Evolutionary conservation across 92 coral and sea anemone genomes (phyloP).

Genomic region (Parazoanthus darwini): DNA sequence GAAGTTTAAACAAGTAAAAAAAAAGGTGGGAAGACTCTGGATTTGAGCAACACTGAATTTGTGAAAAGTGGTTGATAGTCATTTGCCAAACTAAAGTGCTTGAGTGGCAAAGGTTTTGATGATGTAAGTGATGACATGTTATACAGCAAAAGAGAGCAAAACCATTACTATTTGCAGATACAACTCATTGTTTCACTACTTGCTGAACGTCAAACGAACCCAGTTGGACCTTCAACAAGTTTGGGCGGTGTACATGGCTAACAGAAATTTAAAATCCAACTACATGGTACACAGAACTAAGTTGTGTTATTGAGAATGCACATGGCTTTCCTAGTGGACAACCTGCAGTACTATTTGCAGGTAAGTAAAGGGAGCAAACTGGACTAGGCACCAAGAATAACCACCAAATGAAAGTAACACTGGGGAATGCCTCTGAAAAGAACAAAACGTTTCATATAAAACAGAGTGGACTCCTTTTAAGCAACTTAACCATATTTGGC

Average conservation of each 20-base stretch:
- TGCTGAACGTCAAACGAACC: constrained; percentile 90
- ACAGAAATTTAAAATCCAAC: constrained; percentile 66
- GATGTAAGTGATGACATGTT: background rate
- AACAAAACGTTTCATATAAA: too few relatives aligned
- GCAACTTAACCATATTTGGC: too few relatives aligned
- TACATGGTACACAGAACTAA: constrained; percentile 65
- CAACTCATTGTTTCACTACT: constrained; percentile 82
- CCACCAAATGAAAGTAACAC: too few relatives aligned
- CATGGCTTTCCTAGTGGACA: constrained; percentile 97
- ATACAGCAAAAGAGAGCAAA: too few relatives aligned
- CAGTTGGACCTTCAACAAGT: constrained; percentile 91
- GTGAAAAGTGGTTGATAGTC: background rate
- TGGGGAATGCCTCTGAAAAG: too few relatives aligned
- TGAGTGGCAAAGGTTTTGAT: background rate
- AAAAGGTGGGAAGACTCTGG: too few relatives aligned
- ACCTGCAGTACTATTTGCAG: constrained; percentile 95
- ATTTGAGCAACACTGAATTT: background rate
- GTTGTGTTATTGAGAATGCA: constrained; percentile 94
- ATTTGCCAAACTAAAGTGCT: background rate
- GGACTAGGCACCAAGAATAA: too few relatives aligned
- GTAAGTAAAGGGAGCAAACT: constrained; percentile 41
- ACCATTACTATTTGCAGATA: constrained; percentile 54
- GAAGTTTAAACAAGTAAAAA: too few relatives aligned
- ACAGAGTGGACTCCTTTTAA: too few relatives aligned
- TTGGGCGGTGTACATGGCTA: constrained; percentile 91